Evolutionary conservation across 2,113 vertebrate species (phyloP).

Genomic region (Cercocebus atys): DNA sequence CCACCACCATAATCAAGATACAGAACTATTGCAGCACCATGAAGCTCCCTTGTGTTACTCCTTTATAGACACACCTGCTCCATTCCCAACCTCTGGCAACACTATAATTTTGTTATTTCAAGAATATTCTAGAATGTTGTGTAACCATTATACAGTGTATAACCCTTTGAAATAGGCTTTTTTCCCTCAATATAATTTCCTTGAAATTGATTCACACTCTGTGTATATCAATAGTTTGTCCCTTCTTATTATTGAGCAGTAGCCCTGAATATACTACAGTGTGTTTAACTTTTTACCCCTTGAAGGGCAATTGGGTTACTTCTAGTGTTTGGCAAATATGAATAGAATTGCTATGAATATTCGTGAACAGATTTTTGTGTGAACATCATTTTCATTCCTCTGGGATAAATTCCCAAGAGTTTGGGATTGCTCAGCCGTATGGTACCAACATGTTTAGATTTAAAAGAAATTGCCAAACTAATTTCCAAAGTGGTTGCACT

Average conservation of each 20-base stretch:
- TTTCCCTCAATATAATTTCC: background rate
- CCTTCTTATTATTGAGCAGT: background rate
- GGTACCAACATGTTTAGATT: background rate
- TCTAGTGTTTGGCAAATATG: background rate
- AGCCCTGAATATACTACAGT: background rate
- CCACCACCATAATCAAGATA: background rate
- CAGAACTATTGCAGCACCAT: background rate
- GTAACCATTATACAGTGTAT: background rate
- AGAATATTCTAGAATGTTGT: background rate
- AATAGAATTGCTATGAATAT: background rate
- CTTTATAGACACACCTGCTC: background rate
- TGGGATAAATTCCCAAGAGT: background rate
- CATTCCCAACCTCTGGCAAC: background rate
- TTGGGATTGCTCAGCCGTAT: background rate
- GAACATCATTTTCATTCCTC: slow-evolving; percentile 37
- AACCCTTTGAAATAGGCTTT: background rate
- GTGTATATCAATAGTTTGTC: background rate
- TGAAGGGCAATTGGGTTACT: background rate
- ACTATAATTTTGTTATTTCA: background rate
- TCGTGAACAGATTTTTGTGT: background rate
- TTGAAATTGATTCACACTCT: background rate
- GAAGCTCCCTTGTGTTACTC: background rate
- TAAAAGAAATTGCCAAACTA: background rate
- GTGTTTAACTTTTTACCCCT: background rate
- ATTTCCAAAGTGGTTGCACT: background rate